These are phyloP conservation scores for Dipodomys spectabilis DNA, from an alignment of 2,113 vertebrate genomes.

Conservation along the genomic window DNA sequence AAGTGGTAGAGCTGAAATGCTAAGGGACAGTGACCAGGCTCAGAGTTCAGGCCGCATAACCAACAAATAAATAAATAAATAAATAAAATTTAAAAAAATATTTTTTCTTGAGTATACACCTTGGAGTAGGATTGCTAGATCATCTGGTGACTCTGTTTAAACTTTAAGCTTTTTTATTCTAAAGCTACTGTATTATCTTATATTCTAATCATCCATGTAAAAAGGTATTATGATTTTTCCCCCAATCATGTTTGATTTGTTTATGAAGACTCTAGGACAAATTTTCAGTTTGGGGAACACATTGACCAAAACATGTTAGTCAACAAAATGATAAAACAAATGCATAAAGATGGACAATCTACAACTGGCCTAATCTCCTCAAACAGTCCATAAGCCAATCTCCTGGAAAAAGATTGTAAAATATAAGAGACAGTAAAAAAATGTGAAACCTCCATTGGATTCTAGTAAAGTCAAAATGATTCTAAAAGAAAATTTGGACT, in stretches of 20 bases:
- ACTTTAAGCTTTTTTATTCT: neutral
- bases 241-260: neutral
- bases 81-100: no score
- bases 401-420: neutral
- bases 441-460: neutral
- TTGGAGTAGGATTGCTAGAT: neutral
- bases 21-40: no score
- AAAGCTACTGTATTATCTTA: neutral
- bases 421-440: neutral
- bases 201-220: neutral
- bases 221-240: slow-evolving; percentile 1
- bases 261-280: neutral
- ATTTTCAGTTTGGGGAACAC: slow-evolving; percentile 9
- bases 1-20: no score
- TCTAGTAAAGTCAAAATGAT: neutral
- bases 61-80: no score
- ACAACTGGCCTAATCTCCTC: neutral
- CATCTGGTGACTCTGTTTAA: neutral
- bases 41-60: no score
- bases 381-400: neutral
- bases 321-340: neutral
- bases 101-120: neutral
- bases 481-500: neutral
- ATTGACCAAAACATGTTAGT: neutral
- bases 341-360: neutral